phyloP scores from a whole-genome alignment of 2,888 invertebrate species.

The Thysanoteuthis rhombus region DNA sequence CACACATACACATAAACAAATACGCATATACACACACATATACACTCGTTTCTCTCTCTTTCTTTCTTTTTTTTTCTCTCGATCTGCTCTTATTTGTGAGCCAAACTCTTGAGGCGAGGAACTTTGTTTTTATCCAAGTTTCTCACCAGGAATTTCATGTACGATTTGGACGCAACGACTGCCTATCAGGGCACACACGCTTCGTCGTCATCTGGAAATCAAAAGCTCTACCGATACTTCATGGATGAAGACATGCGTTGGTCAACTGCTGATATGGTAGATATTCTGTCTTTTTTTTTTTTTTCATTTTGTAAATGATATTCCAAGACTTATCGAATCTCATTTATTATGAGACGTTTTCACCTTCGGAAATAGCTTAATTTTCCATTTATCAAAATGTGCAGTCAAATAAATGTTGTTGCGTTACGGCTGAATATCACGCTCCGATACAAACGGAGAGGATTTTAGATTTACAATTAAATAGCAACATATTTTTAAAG shows the following conservation, averaged over 20 bases:
- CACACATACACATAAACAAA: background rate
- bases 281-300: background rate
- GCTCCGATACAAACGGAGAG: background rate
- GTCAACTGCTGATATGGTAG: conserved; percentile 30
- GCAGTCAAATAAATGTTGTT: background rate
- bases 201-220: background rate
- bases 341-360: background rate
- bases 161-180: conserved; percentile 29
- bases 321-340: background rate
- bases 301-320: background rate
- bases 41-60: background rate
- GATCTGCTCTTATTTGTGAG: background rate
- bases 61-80: background rate
- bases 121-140: background rate
- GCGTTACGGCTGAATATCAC: background rate
- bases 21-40: no score
- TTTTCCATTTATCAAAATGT: background rate
- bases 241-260: conserved; percentile 32
- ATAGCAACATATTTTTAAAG: no score
- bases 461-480: no score
- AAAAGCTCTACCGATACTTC: conserved; percentile 29
- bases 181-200: conserved; percentile 16
- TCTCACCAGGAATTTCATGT: conserved; percentile 18
- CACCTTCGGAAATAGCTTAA: background rate
- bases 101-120: background rate